phyloP scores from a whole-genome alignment of 2,113 vertebrate genomes.

The Phoxinus phoxinus region DNA sequence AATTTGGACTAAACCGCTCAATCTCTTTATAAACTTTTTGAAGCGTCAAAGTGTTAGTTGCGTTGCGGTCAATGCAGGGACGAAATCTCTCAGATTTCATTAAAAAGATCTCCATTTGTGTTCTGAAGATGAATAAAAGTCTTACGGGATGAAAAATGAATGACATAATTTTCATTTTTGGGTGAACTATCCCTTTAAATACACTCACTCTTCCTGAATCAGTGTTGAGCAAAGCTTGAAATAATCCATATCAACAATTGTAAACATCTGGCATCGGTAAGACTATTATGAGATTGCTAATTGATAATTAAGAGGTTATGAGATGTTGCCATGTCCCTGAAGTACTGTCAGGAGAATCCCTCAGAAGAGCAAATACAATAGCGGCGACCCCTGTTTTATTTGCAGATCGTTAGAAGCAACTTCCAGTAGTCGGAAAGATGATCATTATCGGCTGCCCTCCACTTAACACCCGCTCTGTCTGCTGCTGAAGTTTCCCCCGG shows the following conservation, averaged over 20 bases:
- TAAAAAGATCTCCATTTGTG: too few species aligned
- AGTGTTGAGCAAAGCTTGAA: neutral
- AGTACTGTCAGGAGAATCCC: neutral
- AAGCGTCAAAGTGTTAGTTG: too few species aligned
- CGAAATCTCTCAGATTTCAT: too few species aligned
- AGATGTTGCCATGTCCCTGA: neutral
- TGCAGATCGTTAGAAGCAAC: constrained; percentile 50
- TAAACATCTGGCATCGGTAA: neutral
- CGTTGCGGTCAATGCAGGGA: too few species aligned
- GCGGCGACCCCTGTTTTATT: constrained; percentile 31
- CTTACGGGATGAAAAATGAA: too few species aligned
- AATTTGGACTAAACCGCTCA: too few species aligned
- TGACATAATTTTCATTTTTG: too few species aligned
- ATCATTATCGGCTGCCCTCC: constrained; percentile 50
- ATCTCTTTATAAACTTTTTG: too few species aligned
- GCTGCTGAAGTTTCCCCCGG: constrained; percentile 32
- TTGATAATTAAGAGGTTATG: constrained; percentile 34
- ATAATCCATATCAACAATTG: neutral
- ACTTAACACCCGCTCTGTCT: constrained; percentile 45
- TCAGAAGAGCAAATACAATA: neutral
- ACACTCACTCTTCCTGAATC: neutral
- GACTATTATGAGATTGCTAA: constrained; percentile 10
- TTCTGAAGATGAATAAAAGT: too few species aligned
- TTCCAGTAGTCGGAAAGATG: constrained; percentile 39
- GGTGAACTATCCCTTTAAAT: too few species aligned